Conservation (phyloP, 2,113 vertebrate genomes). For the Spermophilus dauricus region DNA sequence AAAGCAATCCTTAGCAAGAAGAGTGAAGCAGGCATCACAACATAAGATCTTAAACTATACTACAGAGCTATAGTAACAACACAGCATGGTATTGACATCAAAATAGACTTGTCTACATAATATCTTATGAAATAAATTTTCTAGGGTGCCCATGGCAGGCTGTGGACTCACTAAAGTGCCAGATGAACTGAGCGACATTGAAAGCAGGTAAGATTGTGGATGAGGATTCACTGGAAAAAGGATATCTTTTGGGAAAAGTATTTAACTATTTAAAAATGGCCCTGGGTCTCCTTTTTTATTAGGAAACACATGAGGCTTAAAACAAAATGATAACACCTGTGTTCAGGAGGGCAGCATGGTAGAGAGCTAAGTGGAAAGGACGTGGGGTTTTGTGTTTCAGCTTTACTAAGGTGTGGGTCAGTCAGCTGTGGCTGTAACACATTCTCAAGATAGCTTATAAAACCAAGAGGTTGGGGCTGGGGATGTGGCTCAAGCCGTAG, state of each 20-base stretch:
- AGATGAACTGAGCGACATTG: not conserved
- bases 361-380: not conserved
- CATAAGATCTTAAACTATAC: too few relatives aligned
- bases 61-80: too few relatives aligned
- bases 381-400: not conserved
- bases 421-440: not conserved
- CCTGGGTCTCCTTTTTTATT: not conserved
- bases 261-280: not conserved
- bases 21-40: too few relatives aligned
- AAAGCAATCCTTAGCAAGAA: too few relatives aligned
- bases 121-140: not conserved
- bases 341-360: rapidly evolving
- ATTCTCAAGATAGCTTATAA: not conserved
- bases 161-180: not conserved
- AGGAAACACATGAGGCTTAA: not conserved
- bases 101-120: not conserved
- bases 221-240: not conserved
- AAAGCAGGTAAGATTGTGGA: not conserved
- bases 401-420: too few relatives aligned
- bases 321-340: too few relatives aligned
- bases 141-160: not conserved
- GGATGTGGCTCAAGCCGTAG: too few relatives aligned
- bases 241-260: too few relatives aligned
- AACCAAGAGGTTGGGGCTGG: not conserved
- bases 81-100: too few relatives aligned